Evolutionary conservation across 2,113 vertebrate genomes (phyloP).

Genomic region (Trogon surrucura): DNA sequence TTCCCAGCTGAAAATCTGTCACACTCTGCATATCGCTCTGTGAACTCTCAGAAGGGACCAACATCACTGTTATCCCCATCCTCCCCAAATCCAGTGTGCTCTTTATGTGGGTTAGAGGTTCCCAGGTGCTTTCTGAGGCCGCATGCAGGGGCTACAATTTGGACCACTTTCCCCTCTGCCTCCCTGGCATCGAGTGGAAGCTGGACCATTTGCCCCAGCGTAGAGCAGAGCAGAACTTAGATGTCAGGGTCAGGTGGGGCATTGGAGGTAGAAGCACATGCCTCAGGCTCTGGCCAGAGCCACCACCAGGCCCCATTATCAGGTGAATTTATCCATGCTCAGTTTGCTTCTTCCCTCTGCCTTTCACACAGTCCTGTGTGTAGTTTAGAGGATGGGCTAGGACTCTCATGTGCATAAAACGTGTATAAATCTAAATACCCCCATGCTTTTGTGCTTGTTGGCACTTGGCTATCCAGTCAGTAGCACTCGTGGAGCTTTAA

Average conservation of each 20-base stretch:
- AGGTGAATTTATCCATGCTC: background rate
- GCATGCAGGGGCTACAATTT: fast-evolving
- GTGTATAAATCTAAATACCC: background rate
- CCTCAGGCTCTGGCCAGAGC: background rate
- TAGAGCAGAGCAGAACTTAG: background rate
- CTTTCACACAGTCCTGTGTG: background rate
- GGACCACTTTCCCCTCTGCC: fast-evolving
- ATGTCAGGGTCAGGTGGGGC: fast-evolving
- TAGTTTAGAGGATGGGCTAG: background rate
- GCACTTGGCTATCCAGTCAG: background rate
- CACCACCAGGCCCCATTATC: background rate
- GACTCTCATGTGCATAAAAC: background rate
- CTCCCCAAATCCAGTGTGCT: background rate
- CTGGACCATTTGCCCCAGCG: fast-evolving
- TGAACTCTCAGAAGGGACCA: background rate
- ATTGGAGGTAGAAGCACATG: fast-evolving
- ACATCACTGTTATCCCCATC: fast-evolving
- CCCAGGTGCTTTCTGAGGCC: background rate
- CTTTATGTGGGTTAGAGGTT: background rate
- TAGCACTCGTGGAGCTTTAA: background rate
- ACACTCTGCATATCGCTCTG: fast-evolving
- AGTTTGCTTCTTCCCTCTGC: background rate
- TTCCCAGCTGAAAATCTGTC: background rate
- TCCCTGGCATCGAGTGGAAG: fast-evolving
- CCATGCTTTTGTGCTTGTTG: background rate